Evolutionary conservation across 2,797 vertebrate species (phyloP).

Genomic region (Numenius phaeopus): DNA sequence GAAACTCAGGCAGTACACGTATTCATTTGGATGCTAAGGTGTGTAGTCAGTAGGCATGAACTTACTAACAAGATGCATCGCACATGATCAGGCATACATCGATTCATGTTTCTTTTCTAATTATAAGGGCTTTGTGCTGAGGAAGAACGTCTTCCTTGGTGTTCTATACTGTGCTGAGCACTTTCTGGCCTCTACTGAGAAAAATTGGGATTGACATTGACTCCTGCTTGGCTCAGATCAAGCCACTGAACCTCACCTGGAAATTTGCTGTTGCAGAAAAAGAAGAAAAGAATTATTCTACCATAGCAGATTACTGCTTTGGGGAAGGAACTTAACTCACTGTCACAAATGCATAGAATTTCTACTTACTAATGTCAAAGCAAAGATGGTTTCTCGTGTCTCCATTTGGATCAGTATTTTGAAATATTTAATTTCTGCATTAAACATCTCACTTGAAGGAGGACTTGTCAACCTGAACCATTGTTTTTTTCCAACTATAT

Average conservation of each 20-base stretch:
- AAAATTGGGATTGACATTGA: slow-evolving; percentile 44
- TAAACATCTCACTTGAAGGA: background rate
- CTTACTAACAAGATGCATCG: background rate
- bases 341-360: slow-evolving; percentile 19
- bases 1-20: background rate
- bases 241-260: slow-evolving; percentile 38
- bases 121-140: background rate
- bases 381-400: background rate
- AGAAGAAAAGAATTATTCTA: slow-evolving; percentile 38
- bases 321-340: slow-evolving; percentile 17
- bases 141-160: background rate
- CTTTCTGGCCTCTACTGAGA: background rate
- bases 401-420: background rate
- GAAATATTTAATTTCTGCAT: slow-evolving; percentile 8
- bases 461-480: background rate
- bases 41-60: background rate
- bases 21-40: background rate
- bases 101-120: background rate
- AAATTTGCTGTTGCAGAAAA: slow-evolving; percentile 43
- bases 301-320: slow-evolving; percentile 37
- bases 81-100: background rate
- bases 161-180: background rate
- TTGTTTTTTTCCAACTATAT: background rate
- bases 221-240: slow-evolving; percentile 22
- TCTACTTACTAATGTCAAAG: slow-evolving; percentile 7